phyloP scores from a whole-genome alignment of 37 sponge, comb jelly and placozoan genomes.

The Tethya wilhelma region DNA sequence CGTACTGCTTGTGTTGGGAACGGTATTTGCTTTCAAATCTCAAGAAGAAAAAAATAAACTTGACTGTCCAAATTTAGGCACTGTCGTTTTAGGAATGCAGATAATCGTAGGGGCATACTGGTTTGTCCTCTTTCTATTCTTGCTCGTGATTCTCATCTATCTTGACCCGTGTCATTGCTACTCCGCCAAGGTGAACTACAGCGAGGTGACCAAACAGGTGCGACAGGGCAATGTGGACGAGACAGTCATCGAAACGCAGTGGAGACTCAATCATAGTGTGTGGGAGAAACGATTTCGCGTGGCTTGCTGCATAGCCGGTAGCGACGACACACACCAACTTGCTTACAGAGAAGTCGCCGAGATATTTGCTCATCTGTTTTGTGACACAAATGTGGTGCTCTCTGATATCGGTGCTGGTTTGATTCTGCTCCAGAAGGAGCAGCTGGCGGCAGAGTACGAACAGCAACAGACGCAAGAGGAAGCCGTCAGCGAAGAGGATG shows the following conservation, averaged over 20 bases:
- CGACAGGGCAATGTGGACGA: background rate
- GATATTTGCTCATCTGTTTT: constrained; percentile 72
- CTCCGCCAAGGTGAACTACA: constrained; percentile 46
- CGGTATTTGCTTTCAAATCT: constrained; percentile 53
- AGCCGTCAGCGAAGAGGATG: constrained; percentile 5
- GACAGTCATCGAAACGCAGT: constrained; percentile 14
- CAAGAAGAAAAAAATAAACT: background rate
- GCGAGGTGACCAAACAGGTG: background rate
- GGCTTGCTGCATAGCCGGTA: constrained; percentile 42
- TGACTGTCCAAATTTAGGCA: constrained; percentile 42
- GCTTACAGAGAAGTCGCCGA: constrained; percentile 78
- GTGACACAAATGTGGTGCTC: constrained; percentile 78
- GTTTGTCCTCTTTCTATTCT: constrained; percentile 36
- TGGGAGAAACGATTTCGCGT: constrained; percentile 74
- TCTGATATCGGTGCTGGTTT: constrained; percentile 91
- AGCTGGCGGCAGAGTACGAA: constrained; percentile 24
- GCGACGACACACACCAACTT: constrained; percentile 63
- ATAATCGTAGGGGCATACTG: constrained; percentile 54
- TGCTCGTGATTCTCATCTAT: constrained; percentile 50
- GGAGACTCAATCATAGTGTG: constrained; percentile 31
- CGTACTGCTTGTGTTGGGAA: constrained; percentile 49
- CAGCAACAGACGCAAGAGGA: background rate
- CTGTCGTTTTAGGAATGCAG: constrained; percentile 19
- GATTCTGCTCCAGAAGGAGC: constrained; percentile 76
- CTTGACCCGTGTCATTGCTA: constrained; percentile 83